Evolutionary conservation across 2,113 vertebrate genomes (phyloP).

Genomic region (Peromyscus polionotus): DNA sequence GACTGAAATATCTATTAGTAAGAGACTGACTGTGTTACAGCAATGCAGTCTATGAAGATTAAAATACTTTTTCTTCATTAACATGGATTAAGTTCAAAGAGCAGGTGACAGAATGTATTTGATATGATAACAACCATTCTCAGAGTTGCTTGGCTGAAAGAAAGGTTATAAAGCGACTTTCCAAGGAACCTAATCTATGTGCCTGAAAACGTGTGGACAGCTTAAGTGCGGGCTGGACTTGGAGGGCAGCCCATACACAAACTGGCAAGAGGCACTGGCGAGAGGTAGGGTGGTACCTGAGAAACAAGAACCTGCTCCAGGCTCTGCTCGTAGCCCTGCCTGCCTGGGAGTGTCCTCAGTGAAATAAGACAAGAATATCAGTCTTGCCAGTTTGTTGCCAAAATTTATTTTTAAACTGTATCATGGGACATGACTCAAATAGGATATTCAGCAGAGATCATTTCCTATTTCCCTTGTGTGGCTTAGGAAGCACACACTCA

Average conservation of each 20-base stretch:
- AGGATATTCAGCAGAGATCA: neutral
- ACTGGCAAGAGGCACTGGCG: neutral
- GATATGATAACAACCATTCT: neutral
- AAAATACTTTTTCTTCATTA: neutral
- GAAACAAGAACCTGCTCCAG: neutral
- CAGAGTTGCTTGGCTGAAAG: neutral
- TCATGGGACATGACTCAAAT: neutral
- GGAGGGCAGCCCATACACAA: accelerated
- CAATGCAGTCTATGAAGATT: neutral
- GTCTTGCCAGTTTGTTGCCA: neutral
- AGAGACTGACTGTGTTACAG: neutral
- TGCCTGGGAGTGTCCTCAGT: neutral
- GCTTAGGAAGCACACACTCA: neutral
- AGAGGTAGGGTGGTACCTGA: accelerated
- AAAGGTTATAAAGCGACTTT: neutral
- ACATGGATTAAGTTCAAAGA: neutral
- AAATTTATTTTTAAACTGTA: constrained; percentile 17
- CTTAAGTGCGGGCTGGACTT: neutral
- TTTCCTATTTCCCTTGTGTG: neutral
- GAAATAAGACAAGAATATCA: neutral
- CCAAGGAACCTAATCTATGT: neutral
- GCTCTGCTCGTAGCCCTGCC: neutral
- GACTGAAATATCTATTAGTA: neutral
- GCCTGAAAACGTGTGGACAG: neutral
- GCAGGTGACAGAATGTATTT: neutral